Conservation (phyloP, 2,797 vertebrate genomes). For the Hyperoplus immaculatus region DNA sequence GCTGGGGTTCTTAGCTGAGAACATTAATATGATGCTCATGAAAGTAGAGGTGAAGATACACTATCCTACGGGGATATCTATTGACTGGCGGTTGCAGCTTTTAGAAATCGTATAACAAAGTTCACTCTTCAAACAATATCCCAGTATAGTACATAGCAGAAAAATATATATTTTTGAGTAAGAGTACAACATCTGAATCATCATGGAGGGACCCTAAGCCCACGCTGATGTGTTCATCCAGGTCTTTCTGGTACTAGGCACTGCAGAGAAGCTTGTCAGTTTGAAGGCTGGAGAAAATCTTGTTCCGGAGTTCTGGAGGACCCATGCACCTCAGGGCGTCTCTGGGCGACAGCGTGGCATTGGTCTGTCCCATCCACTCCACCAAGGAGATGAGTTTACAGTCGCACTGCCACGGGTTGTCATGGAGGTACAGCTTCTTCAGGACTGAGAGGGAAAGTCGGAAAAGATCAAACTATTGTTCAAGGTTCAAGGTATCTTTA, state of each 20-base stretch:
- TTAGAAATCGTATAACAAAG: constrained; percentile 6
- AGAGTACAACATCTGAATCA: constrained; percentile 12
- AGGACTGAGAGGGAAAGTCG: constrained; percentile 68
- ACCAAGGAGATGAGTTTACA: constrained; percentile 81
- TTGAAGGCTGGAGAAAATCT: constrained; percentile 70
- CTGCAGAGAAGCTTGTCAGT: constrained; percentile 64
- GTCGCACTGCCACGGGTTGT: constrained; percentile 86
- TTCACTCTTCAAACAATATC: neutral
- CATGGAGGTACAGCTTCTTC: constrained; percentile 81
- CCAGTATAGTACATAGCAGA: neutral
- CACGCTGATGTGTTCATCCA: neutral
- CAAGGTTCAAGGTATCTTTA: too few species aligned
- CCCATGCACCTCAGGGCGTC: constrained; percentile 68
- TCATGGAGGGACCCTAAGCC: neutral
- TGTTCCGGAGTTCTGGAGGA: constrained; percentile 76
- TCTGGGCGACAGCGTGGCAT: constrained; percentile 63
- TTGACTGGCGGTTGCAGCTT: constrained; percentile 3
- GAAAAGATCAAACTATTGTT: neutral
- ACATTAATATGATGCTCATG: constrained; percentile 8
- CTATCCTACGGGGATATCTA: neutral
- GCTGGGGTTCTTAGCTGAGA: constrained; percentile 4
- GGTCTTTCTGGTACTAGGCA: constrained; percentile 42
- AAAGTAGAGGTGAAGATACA: neutral
- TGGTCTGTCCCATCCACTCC: constrained; percentile 76
- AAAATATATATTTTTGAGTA: neutral